phyloP scores from a whole-genome alignment of 2,797 vertebrate genomes.

The Spinus olivaceus region DNA sequence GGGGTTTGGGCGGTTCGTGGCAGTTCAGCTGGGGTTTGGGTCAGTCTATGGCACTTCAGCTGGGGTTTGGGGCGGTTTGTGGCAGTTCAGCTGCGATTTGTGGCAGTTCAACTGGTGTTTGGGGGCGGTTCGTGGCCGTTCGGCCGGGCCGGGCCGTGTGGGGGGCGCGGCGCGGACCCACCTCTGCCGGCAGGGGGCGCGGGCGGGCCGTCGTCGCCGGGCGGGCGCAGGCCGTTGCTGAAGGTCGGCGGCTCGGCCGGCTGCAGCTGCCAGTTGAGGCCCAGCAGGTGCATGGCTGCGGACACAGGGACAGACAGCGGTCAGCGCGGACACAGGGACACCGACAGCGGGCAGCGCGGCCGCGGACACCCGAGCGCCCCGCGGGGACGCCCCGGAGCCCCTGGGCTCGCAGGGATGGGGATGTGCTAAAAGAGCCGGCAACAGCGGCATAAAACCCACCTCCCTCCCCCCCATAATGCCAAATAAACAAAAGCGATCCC shows the following conservation, averaged over 20 bases:
- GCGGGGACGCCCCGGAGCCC: not conserved
- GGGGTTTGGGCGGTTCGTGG: no score
- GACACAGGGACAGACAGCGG: not conserved
- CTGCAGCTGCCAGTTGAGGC: slow-evolving; percentile 96
- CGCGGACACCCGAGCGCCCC: not conserved
- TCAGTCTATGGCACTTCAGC: not conserved
- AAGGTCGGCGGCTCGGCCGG: slow-evolving; percentile 91
- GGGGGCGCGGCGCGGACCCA: slow-evolving; percentile 45
- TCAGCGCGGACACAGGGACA: not conserved
- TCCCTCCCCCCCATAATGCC: fast-evolving
- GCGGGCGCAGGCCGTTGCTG: slow-evolving; percentile 80
- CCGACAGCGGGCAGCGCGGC: not conserved
- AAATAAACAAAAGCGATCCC: not conserved
- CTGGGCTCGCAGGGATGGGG: not conserved
- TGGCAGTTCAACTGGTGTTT: no score
- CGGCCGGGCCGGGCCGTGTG: not conserved
- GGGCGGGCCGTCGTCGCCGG: slow-evolving; percentile 84
- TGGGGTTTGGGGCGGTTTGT: no score
- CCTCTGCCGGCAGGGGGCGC: slow-evolving; percentile 96
- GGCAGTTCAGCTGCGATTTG: no score
- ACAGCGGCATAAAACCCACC: no score
- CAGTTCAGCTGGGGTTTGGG: not conserved
- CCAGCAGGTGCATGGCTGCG: slow-evolving; percentile 92
- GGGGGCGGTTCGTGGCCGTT: not conserved
- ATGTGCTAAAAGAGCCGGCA: not conserved